Percentiles rank a stretch among this genome's conserved stretches.
Evolutionary conservation across 2,113 vertebrate genomes (phyloP).

Genomic region (Bombycilla garrulus): DNA sequence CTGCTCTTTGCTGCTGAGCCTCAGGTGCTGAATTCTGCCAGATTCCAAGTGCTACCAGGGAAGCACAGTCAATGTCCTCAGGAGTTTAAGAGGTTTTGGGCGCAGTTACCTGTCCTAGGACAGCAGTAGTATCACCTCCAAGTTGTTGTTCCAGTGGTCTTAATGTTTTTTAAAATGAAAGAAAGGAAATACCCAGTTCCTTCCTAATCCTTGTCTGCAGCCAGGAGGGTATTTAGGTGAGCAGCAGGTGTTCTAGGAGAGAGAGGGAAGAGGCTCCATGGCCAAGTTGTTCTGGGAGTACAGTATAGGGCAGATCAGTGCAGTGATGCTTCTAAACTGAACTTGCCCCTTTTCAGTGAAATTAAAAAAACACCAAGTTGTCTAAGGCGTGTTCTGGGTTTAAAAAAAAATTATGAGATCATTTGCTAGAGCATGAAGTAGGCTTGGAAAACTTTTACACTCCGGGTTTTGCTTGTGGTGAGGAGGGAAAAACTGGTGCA

Average conservation of each 20-base stretch:
- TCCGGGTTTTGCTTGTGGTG: not conserved
- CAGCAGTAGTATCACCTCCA: not conserved
- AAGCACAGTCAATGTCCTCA: not conserved
- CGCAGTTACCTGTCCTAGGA: not conserved
- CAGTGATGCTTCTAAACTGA: not conserved
- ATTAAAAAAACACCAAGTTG: not conserved
- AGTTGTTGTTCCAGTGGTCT: not conserved
- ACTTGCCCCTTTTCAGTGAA: not conserved
- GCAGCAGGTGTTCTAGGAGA: not conserved
- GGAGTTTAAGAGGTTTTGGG: not conserved
- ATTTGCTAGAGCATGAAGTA: not conserved
- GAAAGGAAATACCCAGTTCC: rapidly evolving
- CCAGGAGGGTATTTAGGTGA: not conserved
- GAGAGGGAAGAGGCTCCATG: not conserved
- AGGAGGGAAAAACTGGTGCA: not conserved
- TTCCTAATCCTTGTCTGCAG: not conserved
- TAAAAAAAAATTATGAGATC: not conserved
- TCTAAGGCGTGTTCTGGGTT: not conserved
- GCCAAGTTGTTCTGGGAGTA: not conserved
- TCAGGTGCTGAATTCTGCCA: not conserved
- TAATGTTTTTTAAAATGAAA: not conserved
- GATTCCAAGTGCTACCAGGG: not conserved
- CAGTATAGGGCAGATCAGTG: not conserved
- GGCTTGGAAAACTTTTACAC: not conserved
- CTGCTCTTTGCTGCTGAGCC: not conserved